Conservation (phyloP, 2,888 invertebrate genomes). For the Pocota personata region DNA sequence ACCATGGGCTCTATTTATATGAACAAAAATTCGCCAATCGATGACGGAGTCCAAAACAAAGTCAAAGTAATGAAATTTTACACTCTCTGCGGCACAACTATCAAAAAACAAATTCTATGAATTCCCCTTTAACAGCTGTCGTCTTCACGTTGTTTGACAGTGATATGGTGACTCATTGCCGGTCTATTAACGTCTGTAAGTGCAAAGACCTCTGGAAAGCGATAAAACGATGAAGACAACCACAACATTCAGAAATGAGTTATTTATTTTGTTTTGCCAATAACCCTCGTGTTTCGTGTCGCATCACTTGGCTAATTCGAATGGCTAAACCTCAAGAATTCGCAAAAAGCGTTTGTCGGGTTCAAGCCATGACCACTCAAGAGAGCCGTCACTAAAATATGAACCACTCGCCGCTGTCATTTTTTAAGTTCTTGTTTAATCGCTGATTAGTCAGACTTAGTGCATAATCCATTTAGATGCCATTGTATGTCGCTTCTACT, state of each 20-base stretch:
- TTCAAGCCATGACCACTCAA: slow-evolving; percentile 10
- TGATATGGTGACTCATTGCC: slow-evolving; percentile 34
- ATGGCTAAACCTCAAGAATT: slow-evolving; percentile 1
- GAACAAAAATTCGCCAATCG: slow-evolving; percentile 43
- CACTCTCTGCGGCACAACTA: neutral
- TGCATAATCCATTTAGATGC: slow-evolving; percentile 3
- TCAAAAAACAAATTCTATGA: neutral
- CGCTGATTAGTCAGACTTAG: slow-evolving; percentile 29
- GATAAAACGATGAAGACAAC: slow-evolving; percentile 24
- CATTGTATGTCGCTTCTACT: neutral
- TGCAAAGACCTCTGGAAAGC: slow-evolving; percentile 34
- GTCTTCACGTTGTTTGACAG: neutral
- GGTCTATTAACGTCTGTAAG: slow-evolving; percentile 26
- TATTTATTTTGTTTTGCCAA: slow-evolving; percentile 39
- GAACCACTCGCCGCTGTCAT: neutral
- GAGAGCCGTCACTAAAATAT: slow-evolving; percentile 5
- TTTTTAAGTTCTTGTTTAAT: slow-evolving; percentile 18
- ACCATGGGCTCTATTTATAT: slow-evolving; percentile 10
- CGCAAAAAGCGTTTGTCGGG: neutral
- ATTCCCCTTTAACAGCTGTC: slow-evolving; percentile 12
- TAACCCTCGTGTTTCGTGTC: slow-evolving; percentile 16
- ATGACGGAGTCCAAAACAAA: slow-evolving; percentile 34
- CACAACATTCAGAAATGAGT: slow-evolving; percentile 28
- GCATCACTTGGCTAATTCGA: slow-evolving; percentile 13
- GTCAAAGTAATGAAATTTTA: slow-evolving; percentile 15